phyloP scores from a whole-genome alignment of 2,797 vertebrate genomes.

The Acanthiza pusilla region DNA sequence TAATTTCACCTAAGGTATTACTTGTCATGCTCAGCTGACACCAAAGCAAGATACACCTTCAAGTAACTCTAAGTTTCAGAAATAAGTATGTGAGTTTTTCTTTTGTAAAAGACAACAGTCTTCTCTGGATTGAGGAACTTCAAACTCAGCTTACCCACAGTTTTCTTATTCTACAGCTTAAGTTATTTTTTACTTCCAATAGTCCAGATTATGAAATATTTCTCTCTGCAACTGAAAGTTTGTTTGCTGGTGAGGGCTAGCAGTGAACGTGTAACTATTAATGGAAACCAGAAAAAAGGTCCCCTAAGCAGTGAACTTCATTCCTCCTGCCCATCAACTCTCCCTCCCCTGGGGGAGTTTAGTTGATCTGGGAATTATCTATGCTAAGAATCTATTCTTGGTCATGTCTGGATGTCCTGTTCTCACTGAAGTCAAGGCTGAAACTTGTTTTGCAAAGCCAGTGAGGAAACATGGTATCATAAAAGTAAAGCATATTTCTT shows the following conservation, averaged over 20 bases:
- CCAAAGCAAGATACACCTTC: background rate
- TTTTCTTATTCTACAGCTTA: background rate
- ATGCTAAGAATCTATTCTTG: background rate
- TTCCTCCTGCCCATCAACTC: background rate
- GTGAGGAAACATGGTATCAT: background rate
- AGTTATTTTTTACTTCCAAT: background rate
- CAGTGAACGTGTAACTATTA: background rate
- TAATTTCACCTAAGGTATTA: background rate
- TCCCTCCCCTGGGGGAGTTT: background rate
- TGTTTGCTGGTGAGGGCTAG: background rate
- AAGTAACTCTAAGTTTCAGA: background rate
- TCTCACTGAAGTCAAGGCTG: constrained; percentile 25
- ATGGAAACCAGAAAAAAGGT: background rate
- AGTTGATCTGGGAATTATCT: constrained; percentile 23
- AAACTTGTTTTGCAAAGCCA: background rate
- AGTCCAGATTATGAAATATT: background rate
- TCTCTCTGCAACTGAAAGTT: background rate
- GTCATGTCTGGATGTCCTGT: background rate
- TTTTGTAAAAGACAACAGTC: background rate
- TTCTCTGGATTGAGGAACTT: background rate
- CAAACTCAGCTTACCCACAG: background rate
- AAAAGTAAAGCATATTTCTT: background rate
- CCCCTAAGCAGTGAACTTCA: background rate
- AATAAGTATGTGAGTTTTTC: background rate
- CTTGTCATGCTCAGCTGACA: background rate